Evolutionary conservation across 1,140 invertebrate species (phyloP), one percentile per base, ranked within the genome.

Genomic region (Drosophila auraria): DNA sequence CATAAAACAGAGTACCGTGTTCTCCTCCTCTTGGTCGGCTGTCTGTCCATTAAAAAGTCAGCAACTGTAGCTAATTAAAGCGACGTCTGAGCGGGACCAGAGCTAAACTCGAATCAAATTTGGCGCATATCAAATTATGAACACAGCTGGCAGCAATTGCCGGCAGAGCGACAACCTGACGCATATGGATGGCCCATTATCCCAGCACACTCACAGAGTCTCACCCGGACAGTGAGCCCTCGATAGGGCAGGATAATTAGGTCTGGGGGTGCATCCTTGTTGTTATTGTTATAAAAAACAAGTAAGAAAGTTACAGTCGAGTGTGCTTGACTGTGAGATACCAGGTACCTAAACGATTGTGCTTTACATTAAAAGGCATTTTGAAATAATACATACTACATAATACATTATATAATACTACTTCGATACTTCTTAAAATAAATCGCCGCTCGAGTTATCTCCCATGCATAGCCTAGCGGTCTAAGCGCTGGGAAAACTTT

Each of bases 11-110:
- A 72, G 33, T 45, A 50, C 59, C 57, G 15, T 47, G 30, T 49
- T 51, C 60, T 30, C 44, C 71, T 23, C 53, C 53, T 15, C 53
- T 23, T 38, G 53, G 33, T 57, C 75, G 62, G 66, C 71, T 84
- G 74, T 80, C 66, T 89, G 78, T 84, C 86, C 84, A 89, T 87
- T 87, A 89, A 87, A 89, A 82, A 89, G 84, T 84, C 84, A 89
- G 84, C 49, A 89, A 89, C 84, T 84, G 84, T 81, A 90, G 81
- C 84, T 87, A 87, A 87, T 87, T 87, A 87, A 89, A 76, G 62
- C 86, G 63, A 78, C 59, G 76, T 59, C 75, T 62, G 53, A 66
- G 73, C 65, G 57, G 75, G 74, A n/a, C 38, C 38, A 66, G 44
- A 71, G 69, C 65, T 76, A 81, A 89, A 89, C 86, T 87, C 70